A percentile compares a stretch with the other conserved stretches of the same genome.
phyloP scores from a whole-genome alignment of 2,888 invertebrate species.

The Heliconius aoede region DNA sequence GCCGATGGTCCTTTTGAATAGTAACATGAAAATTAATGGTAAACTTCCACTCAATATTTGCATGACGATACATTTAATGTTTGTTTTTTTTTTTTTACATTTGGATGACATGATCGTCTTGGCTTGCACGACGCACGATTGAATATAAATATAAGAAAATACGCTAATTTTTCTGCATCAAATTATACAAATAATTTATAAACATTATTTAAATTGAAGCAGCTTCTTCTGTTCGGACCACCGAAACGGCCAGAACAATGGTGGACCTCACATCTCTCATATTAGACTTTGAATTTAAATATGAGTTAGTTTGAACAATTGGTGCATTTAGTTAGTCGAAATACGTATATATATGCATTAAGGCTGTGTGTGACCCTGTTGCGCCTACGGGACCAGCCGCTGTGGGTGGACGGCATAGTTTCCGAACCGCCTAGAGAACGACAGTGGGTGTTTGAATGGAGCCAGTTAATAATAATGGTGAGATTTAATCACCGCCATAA shows the following conservation, averaged over 20 bases:
- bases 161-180: slow-evolving; percentile 31
- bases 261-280: slow-evolving; percentile 73
- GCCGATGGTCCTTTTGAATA: slow-evolving; percentile 82
- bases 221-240: slow-evolving; percentile 71
- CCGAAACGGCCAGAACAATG: slow-evolving; percentile 79
- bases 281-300: slow-evolving; percentile 80
- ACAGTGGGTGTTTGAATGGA: slow-evolving; percentile 83
- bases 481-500: slow-evolving; percentile 82
- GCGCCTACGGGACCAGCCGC: slow-evolving; percentile 81
- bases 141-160: slow-evolving; percentile 43
- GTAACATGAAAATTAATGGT: slow-evolving; percentile 83
- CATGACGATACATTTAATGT: slow-evolving; percentile 64
- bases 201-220: slow-evolving; percentile 69
- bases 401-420: slow-evolving; percentile 83
- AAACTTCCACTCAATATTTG: slow-evolving; percentile 69
- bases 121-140: slow-evolving; percentile 78
- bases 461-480: slow-evolving; percentile 84
- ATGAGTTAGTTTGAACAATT: slow-evolving; percentile 76
- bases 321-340: slow-evolving; percentile 74
- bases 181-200: slow-evolving; percentile 51
- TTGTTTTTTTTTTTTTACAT: slow-evolving; percentile 66
- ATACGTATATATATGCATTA: slow-evolving; percentile 76
- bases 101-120: slow-evolving; percentile 74
- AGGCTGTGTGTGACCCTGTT: slow-evolving; percentile 80
- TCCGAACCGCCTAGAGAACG: slow-evolving; percentile 77